Evolutionary conservation across 2,113 vertebrate genomes (phyloP), one percentile per base, ranked within the genome.

Genomic region (Suricata suricatta): DNA sequence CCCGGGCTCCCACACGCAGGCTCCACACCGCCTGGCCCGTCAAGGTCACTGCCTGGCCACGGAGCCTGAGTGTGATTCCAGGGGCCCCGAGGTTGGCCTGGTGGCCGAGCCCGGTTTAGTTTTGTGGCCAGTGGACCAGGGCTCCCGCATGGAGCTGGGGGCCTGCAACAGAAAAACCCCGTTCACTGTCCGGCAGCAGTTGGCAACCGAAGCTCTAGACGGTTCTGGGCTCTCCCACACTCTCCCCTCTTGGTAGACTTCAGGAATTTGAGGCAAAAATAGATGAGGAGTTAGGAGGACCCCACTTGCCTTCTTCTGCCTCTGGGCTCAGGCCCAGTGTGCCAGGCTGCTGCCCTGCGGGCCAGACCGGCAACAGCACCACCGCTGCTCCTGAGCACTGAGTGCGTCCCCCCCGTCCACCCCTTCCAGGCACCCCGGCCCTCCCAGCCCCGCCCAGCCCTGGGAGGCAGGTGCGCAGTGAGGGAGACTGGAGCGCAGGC

Each of bases 141-240:
- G 1, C 38, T 9, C 23, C 44, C 1, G 0, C 19, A 2, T 6
- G 21, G 31, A 3, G 3, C 13, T 5, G 29, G 17, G 25, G 2
- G 35, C 2, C 50, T 60, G 66, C 29, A 3, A 21, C 33, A 63
- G 35, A 92, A 71, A 82, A 10, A 6, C 29, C 17, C 31, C 4
- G 12, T 13, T 33, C 27, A 6, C 41, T 7, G 3, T 47, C 66
- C 13, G 33, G 41, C 4, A 2, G 33, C 31, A 72, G n/a, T 74
- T 25, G 25, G 66, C 66, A 63, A 14, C n/a, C 25, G 10, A 14
- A 52, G 19, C 27, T 74, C 33, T 16, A 33, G 50, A 8, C 9
- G 0, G 2, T 33, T 80, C 54, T 54, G 66, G 41, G 27, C 44
- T 12, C 91, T 38, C 4, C 57, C 11, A 4, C 12, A 6, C 29